Evolutionary conservation across 2,888 invertebrate species (phyloP).

Genomic region (Corythucha ciliata): DNA sequence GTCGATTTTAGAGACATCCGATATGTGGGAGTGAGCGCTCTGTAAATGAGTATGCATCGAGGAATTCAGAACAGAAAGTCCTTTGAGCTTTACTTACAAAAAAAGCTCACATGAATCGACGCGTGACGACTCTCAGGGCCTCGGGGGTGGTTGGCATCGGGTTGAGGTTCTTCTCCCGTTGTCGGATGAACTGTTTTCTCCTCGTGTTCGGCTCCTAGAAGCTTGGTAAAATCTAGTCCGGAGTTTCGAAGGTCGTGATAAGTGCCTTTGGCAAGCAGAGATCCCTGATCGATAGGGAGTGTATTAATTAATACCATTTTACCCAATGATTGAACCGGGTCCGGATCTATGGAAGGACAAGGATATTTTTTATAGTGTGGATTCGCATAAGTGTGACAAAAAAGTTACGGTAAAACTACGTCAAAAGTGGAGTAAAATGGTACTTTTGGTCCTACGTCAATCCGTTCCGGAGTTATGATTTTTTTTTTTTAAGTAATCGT

Average conservation of each 20-base stretch:
- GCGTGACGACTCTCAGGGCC: slow-evolving; percentile 19
- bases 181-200: slow-evolving; percentile 18
- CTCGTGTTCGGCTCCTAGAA: slow-evolving; percentile 49
- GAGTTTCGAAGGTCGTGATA: slow-evolving; percentile 62
- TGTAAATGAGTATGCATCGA: neutral
- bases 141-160: slow-evolving; percentile 31
- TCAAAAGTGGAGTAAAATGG: too few relatives aligned
- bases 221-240: slow-evolving; percentile 66
- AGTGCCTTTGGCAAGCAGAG: slow-evolving; percentile 47
- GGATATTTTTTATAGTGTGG: too few relatives aligned
- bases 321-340: too few relatives aligned
- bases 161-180: slow-evolving; percentile 4
- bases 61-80: neutral
- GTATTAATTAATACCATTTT: slow-evolving; percentile 2
- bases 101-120: neutral
- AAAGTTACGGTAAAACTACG: too few relatives aligned
- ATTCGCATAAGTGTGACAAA: too few relatives aligned
- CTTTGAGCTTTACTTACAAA: neutral
- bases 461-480: too few relatives aligned
- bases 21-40: slow-evolving; percentile 14
- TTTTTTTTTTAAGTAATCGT: too few relatives aligned
- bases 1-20: slow-evolving; percentile 8
- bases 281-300: slow-evolving; percentile 40
- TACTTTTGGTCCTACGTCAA: too few relatives aligned
- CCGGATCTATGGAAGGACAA: too few relatives aligned